These are phyloP conservation scores for Habropoda laboriosa DNA, from an alignment of 1,140 invertebrate genomes.

Conservation along the genomic window DNA sequence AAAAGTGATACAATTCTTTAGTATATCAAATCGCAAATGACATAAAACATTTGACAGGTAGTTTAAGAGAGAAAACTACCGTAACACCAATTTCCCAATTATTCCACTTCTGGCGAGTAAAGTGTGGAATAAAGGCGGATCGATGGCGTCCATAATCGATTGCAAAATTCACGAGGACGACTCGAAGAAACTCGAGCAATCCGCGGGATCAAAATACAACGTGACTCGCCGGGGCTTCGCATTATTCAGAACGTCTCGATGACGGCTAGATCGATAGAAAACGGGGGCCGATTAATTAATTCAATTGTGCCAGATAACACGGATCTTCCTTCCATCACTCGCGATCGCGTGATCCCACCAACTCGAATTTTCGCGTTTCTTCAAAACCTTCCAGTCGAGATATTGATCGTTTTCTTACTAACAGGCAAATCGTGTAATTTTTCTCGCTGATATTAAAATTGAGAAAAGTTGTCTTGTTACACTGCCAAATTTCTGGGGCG, in stretches of 20 bases:
- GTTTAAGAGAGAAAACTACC: too few species aligned
- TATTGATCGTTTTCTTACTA: too few species aligned
- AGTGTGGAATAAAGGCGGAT: slow-evolving; percentile 1
- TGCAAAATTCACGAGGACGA: slow-evolving; percentile 36
- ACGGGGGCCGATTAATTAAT: slow-evolving; percentile 54
- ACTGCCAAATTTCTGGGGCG: too few species aligned
- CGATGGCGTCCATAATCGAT: slow-evolving; percentile 21
- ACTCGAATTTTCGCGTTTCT: background rate
- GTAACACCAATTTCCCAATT: too few species aligned
- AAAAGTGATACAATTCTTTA: too few species aligned
- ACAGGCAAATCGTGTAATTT: too few species aligned
- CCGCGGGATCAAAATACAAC: slow-evolving; percentile 43
- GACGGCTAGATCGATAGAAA: slow-evolving; percentile 46
- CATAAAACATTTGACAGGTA: too few species aligned
- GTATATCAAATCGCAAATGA: too few species aligned
- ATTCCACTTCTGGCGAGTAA: too few species aligned
- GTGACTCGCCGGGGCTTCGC: slow-evolving; percentile 24
- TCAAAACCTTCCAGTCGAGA: background rate
- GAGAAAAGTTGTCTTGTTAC: too few species aligned
- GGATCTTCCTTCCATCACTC: slow-evolving; percentile 1
- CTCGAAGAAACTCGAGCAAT: slow-evolving; percentile 9
- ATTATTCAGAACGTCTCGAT: slow-evolving; percentile 51
- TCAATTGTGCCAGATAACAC: slow-evolving; percentile 39
- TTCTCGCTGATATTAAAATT: too few species aligned
- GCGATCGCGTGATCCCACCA: background rate